Percentiles rank a stretch among this genome's conserved stretches.
Evolutionary conservation across 2,888 invertebrate genomes (phyloP).

Genomic region (Noctua comes): DNA sequence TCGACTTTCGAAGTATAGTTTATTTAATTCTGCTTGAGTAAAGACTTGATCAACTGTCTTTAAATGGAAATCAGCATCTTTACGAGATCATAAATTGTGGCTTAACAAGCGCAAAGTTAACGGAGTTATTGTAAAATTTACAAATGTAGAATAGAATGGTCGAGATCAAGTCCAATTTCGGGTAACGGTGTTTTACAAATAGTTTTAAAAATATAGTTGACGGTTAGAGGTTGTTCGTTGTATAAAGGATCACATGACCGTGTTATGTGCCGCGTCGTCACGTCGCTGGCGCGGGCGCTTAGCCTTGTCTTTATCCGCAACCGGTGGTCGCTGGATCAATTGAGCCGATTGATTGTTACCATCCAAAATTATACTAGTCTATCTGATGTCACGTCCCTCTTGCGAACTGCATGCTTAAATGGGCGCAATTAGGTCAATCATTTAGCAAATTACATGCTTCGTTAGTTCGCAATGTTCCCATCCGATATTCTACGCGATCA

Average conservation of each 20-base stretch:
- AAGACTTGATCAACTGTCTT: conserved; percentile 45
- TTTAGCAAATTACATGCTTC: conserved; percentile 63
- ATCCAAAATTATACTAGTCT: conserved; percentile 69
- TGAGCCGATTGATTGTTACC: conserved; percentile 72
- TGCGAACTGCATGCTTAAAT: conserved; percentile 63
- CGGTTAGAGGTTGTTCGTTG: conserved; percentile 50
- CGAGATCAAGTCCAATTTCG: conserved; percentile 40
- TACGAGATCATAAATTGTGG: conserved; percentile 47
- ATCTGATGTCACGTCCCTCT: conserved; percentile 73
- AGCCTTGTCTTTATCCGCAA: conserved; percentile 69
- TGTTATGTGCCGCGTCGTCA: conserved; percentile 43
- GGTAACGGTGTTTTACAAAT: conserved; percentile 65
- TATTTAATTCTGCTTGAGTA: conserved; percentile 19
- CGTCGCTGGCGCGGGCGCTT: conserved; percentile 54
- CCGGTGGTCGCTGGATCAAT: conserved; percentile 71
- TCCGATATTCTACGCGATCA: conserved; percentile 33
- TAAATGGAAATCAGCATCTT: conserved; percentile 48
- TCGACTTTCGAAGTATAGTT: conserved; percentile 19
- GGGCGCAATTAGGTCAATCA: conserved; percentile 73
- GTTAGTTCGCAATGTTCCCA: conserved; percentile 30
- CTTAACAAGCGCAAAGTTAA: conserved; percentile 47
- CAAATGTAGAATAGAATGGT: conserved; percentile 43
- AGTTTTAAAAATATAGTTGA: conserved; percentile 53
- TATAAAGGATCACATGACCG: conserved; percentile 70
- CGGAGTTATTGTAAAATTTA: conserved; percentile 52